A percentile compares a stretch with the other conserved stretches of the same genome.
These are phyloP conservation scores for Drosophila formosana DNA, from an alignment of 2,888 invertebrate species.

Conservation along the genomic window DNA sequence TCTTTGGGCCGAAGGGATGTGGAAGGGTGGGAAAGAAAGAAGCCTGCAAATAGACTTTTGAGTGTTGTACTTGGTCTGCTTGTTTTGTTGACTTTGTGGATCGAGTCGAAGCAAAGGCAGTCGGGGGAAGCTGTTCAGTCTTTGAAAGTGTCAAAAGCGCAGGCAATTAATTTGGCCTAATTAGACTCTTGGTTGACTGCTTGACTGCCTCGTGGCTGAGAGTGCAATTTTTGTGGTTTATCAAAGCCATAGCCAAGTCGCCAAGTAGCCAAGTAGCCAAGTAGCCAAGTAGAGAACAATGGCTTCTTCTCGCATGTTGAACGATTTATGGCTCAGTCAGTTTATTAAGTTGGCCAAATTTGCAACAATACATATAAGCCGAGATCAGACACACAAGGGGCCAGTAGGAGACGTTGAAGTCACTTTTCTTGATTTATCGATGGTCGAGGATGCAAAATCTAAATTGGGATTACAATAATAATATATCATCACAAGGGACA, in stretches of 20 bases:
- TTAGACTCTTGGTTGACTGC: slow-evolving; percentile 76
- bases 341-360: slow-evolving; percentile 55
- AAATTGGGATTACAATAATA: background rate
- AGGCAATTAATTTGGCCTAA: slow-evolving; percentile 79
- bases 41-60: slow-evolving; percentile 76
- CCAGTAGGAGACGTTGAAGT: background rate
- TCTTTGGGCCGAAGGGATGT: slow-evolving; percentile 43
- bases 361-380: slow-evolving; percentile 25
- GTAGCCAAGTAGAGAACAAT: slow-evolving; percentile 58
- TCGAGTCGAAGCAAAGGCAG: background rate
- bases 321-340: slow-evolving; percentile 71
- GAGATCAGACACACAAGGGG: slow-evolving; percentile 2
- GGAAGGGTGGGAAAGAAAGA: slow-evolving; percentile 24
- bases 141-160: slow-evolving; percentile 79
- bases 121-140: slow-evolving; percentile 36
- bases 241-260: slow-evolving; percentile 49
- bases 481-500: background rate
- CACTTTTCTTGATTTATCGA: slow-evolving; percentile 35
- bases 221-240: slow-evolving; percentile 74
- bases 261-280: slow-evolving; percentile 50
- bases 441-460: background rate
- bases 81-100: slow-evolving; percentile 64
- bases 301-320: slow-evolving; percentile 61
- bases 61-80: slow-evolving; percentile 72
- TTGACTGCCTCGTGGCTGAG: slow-evolving; percentile 42